Evolutionary conservation across 2,797 vertebrate genomes (phyloP), one percentile per base, ranked within the genome.

Genomic region (Chelon labrosus): DNA sequence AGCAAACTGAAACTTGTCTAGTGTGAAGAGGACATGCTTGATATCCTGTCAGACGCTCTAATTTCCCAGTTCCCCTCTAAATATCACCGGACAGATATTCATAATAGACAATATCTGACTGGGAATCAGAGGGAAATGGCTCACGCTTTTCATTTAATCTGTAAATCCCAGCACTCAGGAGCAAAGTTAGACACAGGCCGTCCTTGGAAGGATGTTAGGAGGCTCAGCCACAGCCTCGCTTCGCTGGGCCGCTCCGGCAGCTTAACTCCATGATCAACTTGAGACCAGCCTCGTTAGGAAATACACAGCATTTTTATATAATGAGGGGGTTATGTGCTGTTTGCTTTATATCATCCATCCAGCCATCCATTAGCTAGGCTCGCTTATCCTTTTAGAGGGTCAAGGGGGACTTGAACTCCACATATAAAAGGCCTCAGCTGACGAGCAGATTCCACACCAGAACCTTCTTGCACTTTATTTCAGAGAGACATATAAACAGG

Each of bases 231-330:
- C 65, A 65, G 79, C 73, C 64, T 77, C 46, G 76, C 86, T 85
- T 69, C 84, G 81, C 58, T 68, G 73, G 62, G 22, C 79, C 35
- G 53, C 72, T 85, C 63, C 10, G 49, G 75, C 79, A 83, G 84
- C 84, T 91, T 85, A 89, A 79, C 80, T 82, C 79, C 52, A 64
- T 84, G 77, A 86, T 85, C 75, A 87, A 80, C 82, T 79, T 72
- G 65, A 85, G 87, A 87, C 61, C 64, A 83, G 71, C 67, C 62
- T 86, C 63, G 31, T 85, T 83, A 73, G 61, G 55, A 79, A 82
- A 75, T 71, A 42, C 41, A 38, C 39, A 58, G 54, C 46, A 59
- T 69, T 70, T 80, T 59, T 72, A 57, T 51, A 46, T 61, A 66
- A 70, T 27, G 13, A 66, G 37, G 19, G 46, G 37, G 64, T 75